Evolutionary conservation across 2,113 vertebrate genomes (phyloP).

Genomic region (Vanacampus margaritifer): DNA sequence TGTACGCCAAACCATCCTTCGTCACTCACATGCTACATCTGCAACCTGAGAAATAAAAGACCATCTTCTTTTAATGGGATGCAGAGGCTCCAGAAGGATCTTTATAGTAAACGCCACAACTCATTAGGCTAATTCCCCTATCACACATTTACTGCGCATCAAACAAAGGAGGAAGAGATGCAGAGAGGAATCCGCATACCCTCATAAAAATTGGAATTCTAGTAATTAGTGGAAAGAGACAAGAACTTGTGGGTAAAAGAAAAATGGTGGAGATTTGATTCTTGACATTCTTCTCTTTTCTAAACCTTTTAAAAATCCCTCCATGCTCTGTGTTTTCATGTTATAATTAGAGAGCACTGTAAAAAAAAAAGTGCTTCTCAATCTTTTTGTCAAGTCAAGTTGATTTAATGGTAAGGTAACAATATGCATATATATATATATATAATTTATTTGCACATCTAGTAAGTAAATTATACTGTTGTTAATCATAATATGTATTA

Average conservation of each 20-base stretch:
- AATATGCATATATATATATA: too few species aligned
- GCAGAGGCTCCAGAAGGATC: constrained; percentile 61
- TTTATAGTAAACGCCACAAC: constrained; percentile 70
- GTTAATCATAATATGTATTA: too few species aligned
- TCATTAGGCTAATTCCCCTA: constrained; percentile 75
- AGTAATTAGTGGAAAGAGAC: constrained; percentile 69
- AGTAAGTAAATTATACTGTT: too few species aligned
- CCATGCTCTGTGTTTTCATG: not conserved
- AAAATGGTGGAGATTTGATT: constrained; percentile 52
- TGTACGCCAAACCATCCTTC: constrained; percentile 22
- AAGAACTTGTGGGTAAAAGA: constrained; percentile 34
- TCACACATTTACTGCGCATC: constrained; percentile 69
- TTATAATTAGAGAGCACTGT: too few species aligned
- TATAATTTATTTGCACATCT: too few species aligned
- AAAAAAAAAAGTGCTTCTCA: too few species aligned
- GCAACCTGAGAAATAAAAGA: constrained; percentile 49
- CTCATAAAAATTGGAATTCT: constrained; percentile 57
- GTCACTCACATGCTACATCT: constrained; percentile 25
- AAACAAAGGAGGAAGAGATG: constrained; percentile 62
- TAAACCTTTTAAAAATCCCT: constrained; percentile 17
- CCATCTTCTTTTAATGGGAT: constrained; percentile 59
- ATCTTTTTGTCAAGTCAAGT: too few species aligned
- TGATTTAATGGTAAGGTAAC: too few species aligned
- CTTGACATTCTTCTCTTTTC: constrained; percentile 18
- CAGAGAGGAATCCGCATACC: constrained; percentile 55